These are phyloP conservation scores for Pecten maximus DNA, from an alignment of 2,888 invertebrate species.

Conservation along the genomic window DNA sequence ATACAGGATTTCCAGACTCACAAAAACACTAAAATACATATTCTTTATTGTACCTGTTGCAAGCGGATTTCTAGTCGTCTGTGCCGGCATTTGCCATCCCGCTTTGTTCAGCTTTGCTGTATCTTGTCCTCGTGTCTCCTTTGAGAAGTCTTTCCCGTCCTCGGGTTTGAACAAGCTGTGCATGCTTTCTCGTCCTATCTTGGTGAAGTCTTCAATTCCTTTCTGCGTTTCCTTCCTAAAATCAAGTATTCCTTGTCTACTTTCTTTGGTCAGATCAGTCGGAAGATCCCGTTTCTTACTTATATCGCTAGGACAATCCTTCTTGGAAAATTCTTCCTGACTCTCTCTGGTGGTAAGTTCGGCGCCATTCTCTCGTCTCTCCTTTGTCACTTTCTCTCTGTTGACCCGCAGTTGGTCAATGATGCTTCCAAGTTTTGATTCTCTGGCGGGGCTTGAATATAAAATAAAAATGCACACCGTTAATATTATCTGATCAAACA, in stretches of 20 bases:
- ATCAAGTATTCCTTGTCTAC: background rate
- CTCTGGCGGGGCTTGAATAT: slow-evolving; percentile 33
- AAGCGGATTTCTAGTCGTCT: background rate
- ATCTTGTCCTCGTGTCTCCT: background rate
- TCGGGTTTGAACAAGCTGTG: background rate
- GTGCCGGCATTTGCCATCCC: background rate
- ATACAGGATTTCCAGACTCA: no score
- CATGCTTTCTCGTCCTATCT: background rate
- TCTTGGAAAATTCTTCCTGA: no score
- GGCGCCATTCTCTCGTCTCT: background rate
- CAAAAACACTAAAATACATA: background rate
- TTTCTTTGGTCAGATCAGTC: background rate
- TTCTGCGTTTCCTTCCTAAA: background rate
- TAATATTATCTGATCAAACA: background rate
- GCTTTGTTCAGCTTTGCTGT: background rate
- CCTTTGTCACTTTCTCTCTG: slow-evolving; percentile 39
- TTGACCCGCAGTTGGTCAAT: slow-evolving; percentile 49
- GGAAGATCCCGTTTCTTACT: background rate
- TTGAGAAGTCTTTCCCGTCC: background rate
- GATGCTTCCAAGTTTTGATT: slow-evolving; percentile 46
- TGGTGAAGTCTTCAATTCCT: background rate
- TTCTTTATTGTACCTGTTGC: background rate
- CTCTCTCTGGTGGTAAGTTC: background rate
- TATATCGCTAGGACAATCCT: background rate
- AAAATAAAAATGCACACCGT: slow-evolving; percentile 31